Evolutionary conservation across 2,113 vertebrate genomes (phyloP), one percentile per base, ranked within the genome.

Genomic region (Pseudonaja textilis): DNA sequence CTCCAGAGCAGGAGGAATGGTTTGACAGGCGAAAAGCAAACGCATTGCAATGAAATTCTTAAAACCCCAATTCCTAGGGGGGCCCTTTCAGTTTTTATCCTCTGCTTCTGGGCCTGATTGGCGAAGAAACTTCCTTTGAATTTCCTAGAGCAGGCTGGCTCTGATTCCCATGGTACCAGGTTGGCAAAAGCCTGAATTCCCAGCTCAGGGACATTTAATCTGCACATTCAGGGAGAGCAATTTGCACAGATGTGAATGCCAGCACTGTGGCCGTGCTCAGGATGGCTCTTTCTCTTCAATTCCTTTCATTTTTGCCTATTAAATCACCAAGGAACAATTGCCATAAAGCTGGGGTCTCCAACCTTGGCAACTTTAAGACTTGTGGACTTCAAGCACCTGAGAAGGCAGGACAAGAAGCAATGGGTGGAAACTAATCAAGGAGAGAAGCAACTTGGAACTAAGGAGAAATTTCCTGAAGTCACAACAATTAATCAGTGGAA

Each of bases 21-120:
- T 52, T 89, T 86, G 92, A 86, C 92, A 93, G 92, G 55, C 85
- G 34, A 61, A 89, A 93, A 29, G 88, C 88, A 34, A 50, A 88
- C 69, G 52, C 18, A 0, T 23, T 25, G 88, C 92, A 85, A 59
- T 89, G 88, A 85, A 92, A 89, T 89, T 85, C 92, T 10, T 85
- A 34, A 85, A 52, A 39, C 54, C 26, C 10, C 54, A 85, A 39
- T 56, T 93, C 92, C 92, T 85, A 50, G 4, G 69, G 69, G 45
- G 20, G 20, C 54, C 55, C 86, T 25, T 85, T 59, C 69, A 18
- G 54, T n/a, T 89, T 89, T 59, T 50, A 89, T 93, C 59, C 88
- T 34, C 20, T 10, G 54, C 47, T 85, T 61, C 26, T 22, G 0
- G 47, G 88, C 29, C 69, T 89, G 88, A 93, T 61, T 34, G 88